Evolutionary conservation across 1,140 invertebrate species (phyloP).

Genomic region (Microplitis demolitor): DNA sequence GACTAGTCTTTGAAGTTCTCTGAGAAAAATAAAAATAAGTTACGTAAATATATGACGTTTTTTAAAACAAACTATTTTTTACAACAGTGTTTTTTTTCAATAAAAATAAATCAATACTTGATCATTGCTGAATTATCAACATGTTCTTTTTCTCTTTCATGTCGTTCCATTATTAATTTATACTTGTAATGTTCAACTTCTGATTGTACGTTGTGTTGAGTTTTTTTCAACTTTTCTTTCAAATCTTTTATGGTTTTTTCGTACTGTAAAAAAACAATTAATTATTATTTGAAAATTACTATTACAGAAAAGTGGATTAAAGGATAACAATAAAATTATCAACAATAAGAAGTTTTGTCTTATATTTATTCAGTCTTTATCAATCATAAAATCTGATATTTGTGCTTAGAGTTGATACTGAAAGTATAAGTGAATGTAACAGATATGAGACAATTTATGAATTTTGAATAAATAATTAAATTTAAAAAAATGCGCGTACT

Average conservation of each 20-base stretch:
- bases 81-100: background rate
- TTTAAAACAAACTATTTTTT: background rate
- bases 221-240: slow-evolving; percentile 66
- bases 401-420: no score
- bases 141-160: slow-evolving; percentile 79
- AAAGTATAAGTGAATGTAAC: no score
- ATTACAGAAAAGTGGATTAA: no score
- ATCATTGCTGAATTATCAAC: slow-evolving; percentile 74
- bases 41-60: background rate
- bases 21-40: slow-evolving; percentile 32
- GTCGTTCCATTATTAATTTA: slow-evolving; percentile 74
- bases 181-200: slow-evolving; percentile 74
- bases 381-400: no score
- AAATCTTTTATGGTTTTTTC: slow-evolving; percentile 69
- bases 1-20: slow-evolving; percentile 71
- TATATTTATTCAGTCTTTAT: no score
- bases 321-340: no score
- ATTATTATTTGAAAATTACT: no score
- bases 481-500: no score
- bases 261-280: slow-evolving; percentile 60
- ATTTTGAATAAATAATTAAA: no score
- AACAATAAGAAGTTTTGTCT: no score
- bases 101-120: slow-evolving; percentile 42
- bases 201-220: slow-evolving; percentile 62
- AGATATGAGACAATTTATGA: no score